A percentile compares a stretch with the other conserved stretches of the same genome.
Evolutionary conservation across 1,140 invertebrate species (phyloP).

Genomic region (Neodiprion lecontei): DNA sequence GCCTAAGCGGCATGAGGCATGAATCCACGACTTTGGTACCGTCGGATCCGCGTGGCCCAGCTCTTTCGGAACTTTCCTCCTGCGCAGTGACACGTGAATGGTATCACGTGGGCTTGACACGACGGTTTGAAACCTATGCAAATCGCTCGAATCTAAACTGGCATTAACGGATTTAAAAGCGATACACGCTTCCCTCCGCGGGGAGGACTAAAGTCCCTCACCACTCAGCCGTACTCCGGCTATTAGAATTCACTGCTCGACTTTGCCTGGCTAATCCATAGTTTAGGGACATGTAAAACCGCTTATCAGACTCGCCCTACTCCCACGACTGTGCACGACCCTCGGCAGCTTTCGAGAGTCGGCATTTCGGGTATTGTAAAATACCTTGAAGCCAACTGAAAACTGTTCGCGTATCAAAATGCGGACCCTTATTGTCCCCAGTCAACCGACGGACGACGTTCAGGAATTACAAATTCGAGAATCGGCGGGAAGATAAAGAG

Average conservation of each 20-base stretch:
- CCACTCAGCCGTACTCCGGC: conserved; percentile 15
- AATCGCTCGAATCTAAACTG: conserved; percentile 44
- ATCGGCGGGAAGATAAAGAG: too few species aligned
- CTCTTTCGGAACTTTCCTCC: too few species aligned
- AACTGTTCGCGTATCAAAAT: too few species aligned
- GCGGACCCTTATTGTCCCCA: too few species aligned
- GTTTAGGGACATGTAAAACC: background rate
- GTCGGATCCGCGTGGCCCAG: background rate
- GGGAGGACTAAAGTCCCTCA: background rate
- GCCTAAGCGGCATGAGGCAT: background rate
- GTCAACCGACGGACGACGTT: too few species aligned
- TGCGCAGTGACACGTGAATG: background rate
- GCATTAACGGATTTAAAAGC: conserved; percentile 60
- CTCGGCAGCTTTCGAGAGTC: too few species aligned
- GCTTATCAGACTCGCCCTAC: background rate
- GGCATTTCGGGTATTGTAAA: too few species aligned
- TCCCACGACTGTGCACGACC: too few species aligned
- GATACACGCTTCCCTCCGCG: conserved; percentile 45
- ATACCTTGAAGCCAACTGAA: too few species aligned
- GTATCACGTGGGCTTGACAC: background rate
- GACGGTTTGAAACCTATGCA: conserved; percentile 45
- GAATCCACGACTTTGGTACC: background rate
- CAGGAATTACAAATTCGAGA: too few species aligned
- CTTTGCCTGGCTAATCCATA: conserved; percentile 27
- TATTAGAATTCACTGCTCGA: conserved; percentile 47